phyloP scores from a whole-genome alignment of 2,797 vertebrate genomes.

The Erithacus rubecula region DNA sequence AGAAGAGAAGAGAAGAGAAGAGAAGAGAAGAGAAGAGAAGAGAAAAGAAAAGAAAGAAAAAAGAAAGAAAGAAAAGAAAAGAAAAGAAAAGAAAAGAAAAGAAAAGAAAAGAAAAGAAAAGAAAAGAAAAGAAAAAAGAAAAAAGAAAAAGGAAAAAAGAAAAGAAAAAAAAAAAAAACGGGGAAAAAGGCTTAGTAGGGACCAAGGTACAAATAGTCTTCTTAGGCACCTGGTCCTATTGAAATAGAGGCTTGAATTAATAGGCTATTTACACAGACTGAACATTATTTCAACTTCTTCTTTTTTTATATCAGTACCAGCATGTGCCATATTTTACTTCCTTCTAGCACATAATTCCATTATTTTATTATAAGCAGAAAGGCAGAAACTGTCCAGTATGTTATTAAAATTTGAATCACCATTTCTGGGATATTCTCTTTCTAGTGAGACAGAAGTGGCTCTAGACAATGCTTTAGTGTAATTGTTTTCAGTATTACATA shows the following conservation, averaged over 20 bases:
- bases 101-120: accelerated
- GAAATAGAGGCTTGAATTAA: neutral
- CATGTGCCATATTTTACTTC: neutral
- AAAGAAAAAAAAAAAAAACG: accelerated
- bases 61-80: too few species aligned
- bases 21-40: too few species aligned
- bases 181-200: neutral
- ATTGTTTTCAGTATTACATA: neutral
- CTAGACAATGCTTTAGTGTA: neutral
- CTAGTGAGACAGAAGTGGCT: neutral
- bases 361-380: neutral
- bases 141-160: accelerated
- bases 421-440: neutral
- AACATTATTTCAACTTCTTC: neutral
- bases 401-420: neutral
- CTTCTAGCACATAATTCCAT: neutral
- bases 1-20: too few species aligned
- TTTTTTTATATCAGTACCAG: neutral
- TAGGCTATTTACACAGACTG: neutral
- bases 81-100: too few species aligned
- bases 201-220: neutral
- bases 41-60: too few species aligned
- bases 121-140: accelerated
- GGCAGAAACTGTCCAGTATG: neutral
- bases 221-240: neutral